phyloP scores from a whole-genome alignment of 2,113 vertebrate species.

The Melanocharis versteri region DNA sequence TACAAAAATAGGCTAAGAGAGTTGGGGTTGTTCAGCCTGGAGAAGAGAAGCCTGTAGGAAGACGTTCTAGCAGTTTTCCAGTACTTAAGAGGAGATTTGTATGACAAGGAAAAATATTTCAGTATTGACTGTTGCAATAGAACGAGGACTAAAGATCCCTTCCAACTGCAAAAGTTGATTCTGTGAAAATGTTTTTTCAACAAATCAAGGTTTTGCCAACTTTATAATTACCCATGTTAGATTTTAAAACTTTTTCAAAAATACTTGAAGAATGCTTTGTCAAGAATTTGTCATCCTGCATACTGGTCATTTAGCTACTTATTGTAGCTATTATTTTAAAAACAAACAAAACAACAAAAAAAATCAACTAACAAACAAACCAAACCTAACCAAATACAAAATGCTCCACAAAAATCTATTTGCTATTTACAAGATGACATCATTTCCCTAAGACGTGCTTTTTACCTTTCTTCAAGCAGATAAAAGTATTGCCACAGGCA shows the following conservation, averaged over 20 bases:
- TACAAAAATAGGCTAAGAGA: not conserved
- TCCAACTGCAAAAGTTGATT: not conserved
- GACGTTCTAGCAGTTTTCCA: not conserved
- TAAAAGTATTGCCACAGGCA: not conserved
- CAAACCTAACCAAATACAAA: not conserved
- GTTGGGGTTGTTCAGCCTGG: not conserved
- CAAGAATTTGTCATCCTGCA: not conserved
- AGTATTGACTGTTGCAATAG: no score
- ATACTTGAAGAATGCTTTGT: not conserved
- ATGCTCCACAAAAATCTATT: fast-evolving
- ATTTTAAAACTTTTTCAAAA: not conserved
- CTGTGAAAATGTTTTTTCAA: not conserved
- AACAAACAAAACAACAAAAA: no score
- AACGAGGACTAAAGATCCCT: not conserved
- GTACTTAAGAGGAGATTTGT: not conserved
- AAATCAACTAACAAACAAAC: not conserved
- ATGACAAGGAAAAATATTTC: not conserved
- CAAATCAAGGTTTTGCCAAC: not conserved
- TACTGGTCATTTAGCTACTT: not conserved
- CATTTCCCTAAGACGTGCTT: not conserved
- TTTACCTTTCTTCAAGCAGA: not conserved
- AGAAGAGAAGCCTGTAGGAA: not conserved
- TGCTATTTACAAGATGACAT: not conserved
- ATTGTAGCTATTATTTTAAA: not conserved
- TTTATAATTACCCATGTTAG: not conserved